Conservation (phyloP, 1,140 invertebrate genomes). For the Euwallacea similis region DNA sequence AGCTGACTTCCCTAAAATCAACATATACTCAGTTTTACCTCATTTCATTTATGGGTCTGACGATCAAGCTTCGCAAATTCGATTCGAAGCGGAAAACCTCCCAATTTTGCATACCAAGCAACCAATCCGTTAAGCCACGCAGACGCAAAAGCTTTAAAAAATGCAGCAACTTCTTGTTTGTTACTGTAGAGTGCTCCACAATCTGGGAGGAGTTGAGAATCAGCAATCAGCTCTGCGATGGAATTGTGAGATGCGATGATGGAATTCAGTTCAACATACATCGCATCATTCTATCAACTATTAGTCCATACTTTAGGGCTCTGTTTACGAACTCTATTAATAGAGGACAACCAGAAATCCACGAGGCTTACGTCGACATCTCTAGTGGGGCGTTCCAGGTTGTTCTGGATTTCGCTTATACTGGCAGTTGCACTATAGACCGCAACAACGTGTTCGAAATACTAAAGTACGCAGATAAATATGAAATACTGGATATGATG, state of each 20-base stretch:
- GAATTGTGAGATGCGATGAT: conserved; percentile 61
- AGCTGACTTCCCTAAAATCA: too few relatives aligned
- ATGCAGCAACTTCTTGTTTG: background rate
- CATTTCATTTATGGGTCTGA: background rate
- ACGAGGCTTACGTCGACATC: conserved; percentile 57
- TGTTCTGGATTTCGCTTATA: conserved; percentile 70
- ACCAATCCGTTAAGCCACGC: background rate
- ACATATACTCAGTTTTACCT: too few relatives aligned
- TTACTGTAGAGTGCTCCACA: background rate
- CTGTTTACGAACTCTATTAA: conserved; percentile 66
- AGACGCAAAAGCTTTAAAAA: background rate
- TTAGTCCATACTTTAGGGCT: conserved; percentile 67
- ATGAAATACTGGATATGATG: conserved; percentile 65
- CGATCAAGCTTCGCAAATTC: background rate
- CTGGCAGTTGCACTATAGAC: conserved; percentile 62
- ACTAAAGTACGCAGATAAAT: conserved; percentile 64
- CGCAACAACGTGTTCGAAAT: conserved; percentile 64
- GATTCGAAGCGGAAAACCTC: background rate
- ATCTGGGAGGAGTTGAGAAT: conserved; percentile 65
- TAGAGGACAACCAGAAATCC: conserved; percentile 57
- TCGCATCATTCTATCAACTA: conserved; percentile 65
- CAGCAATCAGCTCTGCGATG: conserved; percentile 63
- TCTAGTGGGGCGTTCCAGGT: conserved; percentile 57
- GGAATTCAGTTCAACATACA: conserved; percentile 66
- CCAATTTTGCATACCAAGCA: background rate